phyloP scores from a whole-genome alignment of 2,888 invertebrate species.

The Linnaemya vulpina region DNA sequence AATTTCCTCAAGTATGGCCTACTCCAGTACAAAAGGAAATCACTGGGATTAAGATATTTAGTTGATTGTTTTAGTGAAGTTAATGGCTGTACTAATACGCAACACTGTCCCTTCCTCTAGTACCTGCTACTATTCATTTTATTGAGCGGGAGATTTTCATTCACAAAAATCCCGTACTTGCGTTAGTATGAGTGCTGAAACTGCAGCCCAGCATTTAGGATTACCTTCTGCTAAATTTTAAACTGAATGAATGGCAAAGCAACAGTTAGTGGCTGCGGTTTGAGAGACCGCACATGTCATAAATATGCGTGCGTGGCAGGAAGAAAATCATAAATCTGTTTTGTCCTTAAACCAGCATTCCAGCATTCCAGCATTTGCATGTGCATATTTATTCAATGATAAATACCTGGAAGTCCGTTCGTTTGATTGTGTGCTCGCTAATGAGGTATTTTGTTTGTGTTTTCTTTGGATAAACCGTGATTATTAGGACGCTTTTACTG shows the following conservation, averaged over 20 bases:
- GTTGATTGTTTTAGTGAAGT: conserved; percentile 60
- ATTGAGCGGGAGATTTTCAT: conserved; percentile 53
- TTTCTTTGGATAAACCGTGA: conserved; percentile 43
- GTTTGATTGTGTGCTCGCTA: conserved; percentile 30
- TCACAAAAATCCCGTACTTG: conserved; percentile 48
- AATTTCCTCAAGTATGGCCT: conserved; percentile 49
- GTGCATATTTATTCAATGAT: conserved; percentile 42
- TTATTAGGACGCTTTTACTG: conserved; percentile 30
- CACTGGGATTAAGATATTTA: conserved; percentile 62
- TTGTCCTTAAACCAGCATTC: neutral
- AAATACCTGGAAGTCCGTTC: conserved; percentile 61
- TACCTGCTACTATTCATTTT: conserved; percentile 8
- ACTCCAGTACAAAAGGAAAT: conserved; percentile 63
- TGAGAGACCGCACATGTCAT: conserved; percentile 38
- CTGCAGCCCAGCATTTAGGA: conserved; percentile 3
- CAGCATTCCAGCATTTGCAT: neutral
- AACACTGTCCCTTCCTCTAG: conserved; percentile 14
- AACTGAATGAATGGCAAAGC: neutral
- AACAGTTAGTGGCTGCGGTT: conserved; percentile 36
- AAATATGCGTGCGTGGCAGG: neutral
- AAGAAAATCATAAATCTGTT: neutral
- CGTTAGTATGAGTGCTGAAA: conserved; percentile 39
- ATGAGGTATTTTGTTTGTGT: conserved; percentile 42
- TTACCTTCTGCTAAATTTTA: neutral
- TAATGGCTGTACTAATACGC: conserved; percentile 54